Evolutionary conservation across 1,140 invertebrate genomes (phyloP).

Genomic region (Anthonomus grandis): DNA sequence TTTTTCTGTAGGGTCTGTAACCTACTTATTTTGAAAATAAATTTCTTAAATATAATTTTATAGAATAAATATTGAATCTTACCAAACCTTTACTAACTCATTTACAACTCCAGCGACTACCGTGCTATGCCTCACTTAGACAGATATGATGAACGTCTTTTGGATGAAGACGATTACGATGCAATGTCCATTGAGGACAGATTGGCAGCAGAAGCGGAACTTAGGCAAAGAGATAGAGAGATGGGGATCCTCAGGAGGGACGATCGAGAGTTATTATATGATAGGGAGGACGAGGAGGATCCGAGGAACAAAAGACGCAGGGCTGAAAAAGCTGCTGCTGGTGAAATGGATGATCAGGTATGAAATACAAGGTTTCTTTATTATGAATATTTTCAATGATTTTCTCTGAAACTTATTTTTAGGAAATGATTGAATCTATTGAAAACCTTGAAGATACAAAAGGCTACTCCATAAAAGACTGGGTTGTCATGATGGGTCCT

Average conservation of each 20-base stretch:
- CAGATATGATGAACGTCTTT: constrained; percentile 78
- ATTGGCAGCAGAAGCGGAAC: constrained; percentile 80
- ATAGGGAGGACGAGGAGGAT: constrained; percentile 60
- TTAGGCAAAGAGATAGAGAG: constrained; percentile 82
- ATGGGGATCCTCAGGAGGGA: constrained; percentile 75
- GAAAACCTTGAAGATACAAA: constrained; percentile 97
- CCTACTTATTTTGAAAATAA: too few species aligned
- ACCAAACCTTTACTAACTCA: too few species aligned
- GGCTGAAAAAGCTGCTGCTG: constrained; percentile 83
- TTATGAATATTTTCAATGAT: not conserved
- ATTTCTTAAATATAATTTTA: too few species aligned
- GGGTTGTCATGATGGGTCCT: constrained; percentile 95
- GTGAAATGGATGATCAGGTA: constrained; percentile 66
- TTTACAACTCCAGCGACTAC: constrained; percentile 93
- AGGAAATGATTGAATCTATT: constrained; percentile 90
- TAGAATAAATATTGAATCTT: too few species aligned
- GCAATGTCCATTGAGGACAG: constrained; percentile 83
- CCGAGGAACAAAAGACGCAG: constrained; percentile 68
- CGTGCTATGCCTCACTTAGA: constrained; percentile 93
- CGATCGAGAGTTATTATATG: constrained; percentile 77
- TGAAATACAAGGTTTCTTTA: not conserved
- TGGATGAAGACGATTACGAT: constrained; percentile 91
- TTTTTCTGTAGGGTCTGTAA: too few species aligned
- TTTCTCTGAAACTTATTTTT: constrained; percentile 3
- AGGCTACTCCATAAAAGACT: constrained; percentile 87